Base-by-base conservation (phyloP, 2,113 vertebrate species). In the Forbesichthys agassizii region DNA sequence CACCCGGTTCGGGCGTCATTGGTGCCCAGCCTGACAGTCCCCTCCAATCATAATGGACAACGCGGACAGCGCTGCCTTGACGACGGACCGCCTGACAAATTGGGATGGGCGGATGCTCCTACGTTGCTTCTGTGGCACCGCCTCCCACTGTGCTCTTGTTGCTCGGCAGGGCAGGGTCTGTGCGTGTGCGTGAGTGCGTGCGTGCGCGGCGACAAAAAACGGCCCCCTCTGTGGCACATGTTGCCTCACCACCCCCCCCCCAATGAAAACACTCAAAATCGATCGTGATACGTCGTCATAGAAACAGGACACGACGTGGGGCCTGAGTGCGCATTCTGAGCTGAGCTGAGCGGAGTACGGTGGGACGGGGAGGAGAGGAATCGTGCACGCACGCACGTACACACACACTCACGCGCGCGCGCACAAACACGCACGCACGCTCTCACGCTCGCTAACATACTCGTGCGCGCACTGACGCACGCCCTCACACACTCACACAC, bases 21-120 rank as follows among this genome's bases (percentile, higher is more conserved):
- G n/a, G 61, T 20, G 18, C 56, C 56, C 9, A 9, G 8, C 9
- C 82, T 74, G 80, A 80, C 79, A 73, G 75, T 82, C 74, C 64
- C 80, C 54, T 83, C 83, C 84, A 79, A 88, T 87, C 80, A 90
- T 88, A 90, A 90, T 76, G 78, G 85, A 87, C 84, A 89, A 88
- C 70, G 81, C 75, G 81, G 73, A 77, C 68, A 73, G 77, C 18
- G 58, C 74, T 72, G 84, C 78, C 75, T 84, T 90, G 85, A 82
- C 78, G 83, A 87, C 73, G 74, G 83, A 79, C 82, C 64, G 69
- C 64, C 73, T 86, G 87, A 91, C 83, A 89, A 90, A 92, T 89
- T 70, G 79, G 66, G 36, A 77, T 71, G 60, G 73, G 68, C 66
- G 72, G 77, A 74, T 82, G 82, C 79, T 63, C 73, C 59, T 71